Conservation (phyloP, 2,888 invertebrate genomes). For the Perithous albicinctus region DNA sequence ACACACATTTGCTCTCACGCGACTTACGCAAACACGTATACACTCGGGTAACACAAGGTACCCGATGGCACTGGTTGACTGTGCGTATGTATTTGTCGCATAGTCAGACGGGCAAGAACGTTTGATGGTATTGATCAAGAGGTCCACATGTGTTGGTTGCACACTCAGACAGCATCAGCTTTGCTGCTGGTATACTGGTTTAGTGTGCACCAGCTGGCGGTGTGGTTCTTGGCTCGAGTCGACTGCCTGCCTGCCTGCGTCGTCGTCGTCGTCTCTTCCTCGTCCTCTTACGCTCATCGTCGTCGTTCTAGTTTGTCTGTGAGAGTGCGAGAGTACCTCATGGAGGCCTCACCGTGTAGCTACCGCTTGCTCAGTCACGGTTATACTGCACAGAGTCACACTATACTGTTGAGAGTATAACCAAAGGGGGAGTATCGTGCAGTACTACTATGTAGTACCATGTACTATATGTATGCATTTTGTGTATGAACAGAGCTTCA, state of each 20-base stretch:
- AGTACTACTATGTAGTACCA: neutral
- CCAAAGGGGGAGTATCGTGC: neutral
- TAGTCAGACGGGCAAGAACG: neutral
- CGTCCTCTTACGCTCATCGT: slow-evolving; percentile 17
- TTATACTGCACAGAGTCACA: slow-evolving; percentile 4
- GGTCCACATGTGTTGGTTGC: slow-evolving; percentile 32
- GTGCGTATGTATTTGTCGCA: slow-evolving; percentile 6
- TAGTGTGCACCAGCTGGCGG: slow-evolving; percentile 42
- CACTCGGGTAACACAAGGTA: neutral
- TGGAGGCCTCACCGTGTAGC: slow-evolving; percentile 17
- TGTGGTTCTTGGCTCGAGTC: slow-evolving; percentile 23
- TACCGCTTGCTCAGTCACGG: slow-evolving; percentile 21
- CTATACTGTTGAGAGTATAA: slow-evolving; percentile 3
- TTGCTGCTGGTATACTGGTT: slow-evolving; percentile 26
- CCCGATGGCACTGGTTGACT: neutral
- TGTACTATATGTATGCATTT: slow-evolving; percentile 6
- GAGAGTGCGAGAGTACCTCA: slow-evolving; percentile 27
- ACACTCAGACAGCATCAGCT: slow-evolving; percentile 17
- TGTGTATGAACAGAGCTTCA: slow-evolving; percentile 1
- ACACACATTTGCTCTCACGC: slow-evolving; percentile 2
- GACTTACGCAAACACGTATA: neutral
- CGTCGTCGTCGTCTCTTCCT: slow-evolving; percentile 33
- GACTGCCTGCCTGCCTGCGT: slow-evolving; percentile 20
- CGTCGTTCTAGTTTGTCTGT: slow-evolving; percentile 45
- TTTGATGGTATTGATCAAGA: slow-evolving; percentile 41